Percentiles rank a stretch among this genome's conserved stretches.
phyloP scores from a whole-genome alignment of 2,888 invertebrate species.

The Trilocha varians region DNA sequence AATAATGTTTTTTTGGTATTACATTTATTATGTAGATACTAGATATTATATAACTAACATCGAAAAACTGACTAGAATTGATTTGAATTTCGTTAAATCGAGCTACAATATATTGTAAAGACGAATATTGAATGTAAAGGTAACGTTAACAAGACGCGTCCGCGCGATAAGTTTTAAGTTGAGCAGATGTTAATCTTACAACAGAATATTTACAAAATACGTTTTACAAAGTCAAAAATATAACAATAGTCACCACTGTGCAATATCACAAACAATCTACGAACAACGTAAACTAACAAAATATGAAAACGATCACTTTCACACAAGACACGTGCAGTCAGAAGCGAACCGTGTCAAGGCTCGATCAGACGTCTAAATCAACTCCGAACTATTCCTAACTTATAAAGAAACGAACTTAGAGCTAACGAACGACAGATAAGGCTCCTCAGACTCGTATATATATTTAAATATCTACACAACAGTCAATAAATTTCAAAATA shows the following conservation, averaged over 20 bases:
- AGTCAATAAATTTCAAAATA: conserved; percentile 61
- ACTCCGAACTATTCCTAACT: conserved; percentile 39
- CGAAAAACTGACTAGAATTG: conserved; percentile 38
- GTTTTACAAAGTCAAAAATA: conserved; percentile 52
- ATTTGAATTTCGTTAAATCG: conserved; percentile 11
- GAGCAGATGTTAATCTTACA: conserved; percentile 69
- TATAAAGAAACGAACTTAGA: conserved; percentile 57
- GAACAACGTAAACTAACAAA: conserved; percentile 3
- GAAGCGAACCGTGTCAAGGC: conserved; percentile 35
- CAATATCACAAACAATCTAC: conserved; percentile 59
- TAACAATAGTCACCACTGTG: conserved; percentile 41
- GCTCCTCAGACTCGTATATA: conserved; percentile 53
- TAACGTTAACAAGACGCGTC: conserved; percentile 17
- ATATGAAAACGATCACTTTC: not conserved
- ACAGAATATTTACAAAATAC: conserved; percentile 67
- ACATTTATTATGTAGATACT: not conserved
- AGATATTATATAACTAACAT: conserved; percentile 19
- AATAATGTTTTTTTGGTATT: not conserved
- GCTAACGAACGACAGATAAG: conserved; percentile 54
- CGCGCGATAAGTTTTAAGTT: conserved; percentile 63
- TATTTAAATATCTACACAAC: conserved; percentile 59
- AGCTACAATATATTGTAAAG: not conserved
- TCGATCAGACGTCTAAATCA: conserved; percentile 33
- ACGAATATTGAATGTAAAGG: conserved; percentile 20
- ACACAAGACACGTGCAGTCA: conserved; percentile 18